phyloP scores from a whole-genome alignment of 1,140 invertebrate genomes.

The Neodiprion pinetum region DNA sequence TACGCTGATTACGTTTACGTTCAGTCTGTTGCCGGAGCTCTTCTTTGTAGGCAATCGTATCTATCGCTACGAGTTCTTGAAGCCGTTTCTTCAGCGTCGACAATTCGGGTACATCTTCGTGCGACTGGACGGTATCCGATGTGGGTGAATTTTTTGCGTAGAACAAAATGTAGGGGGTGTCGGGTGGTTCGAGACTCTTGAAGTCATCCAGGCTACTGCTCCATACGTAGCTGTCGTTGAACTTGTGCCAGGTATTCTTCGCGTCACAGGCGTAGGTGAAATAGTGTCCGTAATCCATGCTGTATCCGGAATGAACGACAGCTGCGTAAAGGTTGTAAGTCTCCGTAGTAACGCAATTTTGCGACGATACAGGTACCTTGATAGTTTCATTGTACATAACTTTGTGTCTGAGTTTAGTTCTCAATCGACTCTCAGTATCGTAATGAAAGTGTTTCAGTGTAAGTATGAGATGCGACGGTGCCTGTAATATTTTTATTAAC shows the following conservation, averaged over 20 bases:
- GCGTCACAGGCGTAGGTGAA: conserved; percentile 80
- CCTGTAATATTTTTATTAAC: conserved; percentile 72
- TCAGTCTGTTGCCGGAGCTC: conserved; percentile 49
- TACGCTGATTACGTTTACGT: conserved; percentile 38
- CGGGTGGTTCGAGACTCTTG: conserved; percentile 69
- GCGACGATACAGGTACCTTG: conserved; percentile 59
- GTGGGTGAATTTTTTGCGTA: conserved; percentile 61
- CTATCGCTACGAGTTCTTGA: conserved; percentile 58
- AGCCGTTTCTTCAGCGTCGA: conserved; percentile 55
- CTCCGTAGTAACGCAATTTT: conserved; percentile 47
- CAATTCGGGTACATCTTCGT: conserved; percentile 49
- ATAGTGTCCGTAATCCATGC: conserved; percentile 86
- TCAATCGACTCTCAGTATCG: conserved; percentile 71
- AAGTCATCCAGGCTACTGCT: conserved; percentile 69
- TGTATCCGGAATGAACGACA: conserved; percentile 83
- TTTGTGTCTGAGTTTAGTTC: conserved; percentile 76
- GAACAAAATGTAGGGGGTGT: conserved; percentile 85
- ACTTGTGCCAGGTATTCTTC: conserved; percentile 77
- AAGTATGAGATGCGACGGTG: conserved; percentile 79
- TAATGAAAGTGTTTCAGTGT: conserved; percentile 85
- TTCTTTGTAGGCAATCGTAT: conserved; percentile 44
- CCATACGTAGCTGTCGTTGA: conserved; percentile 79
- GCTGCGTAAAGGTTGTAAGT: conserved; percentile 79
- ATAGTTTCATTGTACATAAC: conserved; percentile 71
- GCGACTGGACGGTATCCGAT: conserved; percentile 31